phyloP scores from a whole-genome alignment of 1,140 invertebrate species.

The Pseudomyrmex sp. region DNA sequence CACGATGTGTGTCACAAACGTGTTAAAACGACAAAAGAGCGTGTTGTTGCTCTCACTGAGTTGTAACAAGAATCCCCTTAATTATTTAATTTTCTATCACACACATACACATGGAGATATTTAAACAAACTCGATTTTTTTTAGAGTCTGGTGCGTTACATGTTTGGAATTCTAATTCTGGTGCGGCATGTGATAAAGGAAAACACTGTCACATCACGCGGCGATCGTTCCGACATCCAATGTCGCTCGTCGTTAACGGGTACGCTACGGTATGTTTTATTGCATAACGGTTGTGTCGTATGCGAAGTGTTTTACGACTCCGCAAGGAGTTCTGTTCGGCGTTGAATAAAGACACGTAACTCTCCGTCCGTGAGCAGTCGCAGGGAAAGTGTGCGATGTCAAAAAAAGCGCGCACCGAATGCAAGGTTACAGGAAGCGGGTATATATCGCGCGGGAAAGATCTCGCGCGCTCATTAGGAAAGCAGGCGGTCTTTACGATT shows the following conservation, averaged over 20 bases:
- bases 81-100: no score
- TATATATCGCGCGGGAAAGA: conserved; percentile 19
- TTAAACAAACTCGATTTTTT: no score
- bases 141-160: no score
- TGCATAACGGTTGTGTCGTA: conserved; percentile 12
- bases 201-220: conserved; percentile 5
- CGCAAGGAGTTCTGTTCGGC: conserved; percentile 20
- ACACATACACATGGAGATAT: no score
- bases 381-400: conserved; percentile 26
- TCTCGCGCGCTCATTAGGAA: conserved; percentile 16
- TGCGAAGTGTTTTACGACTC: conserved; percentile 42
- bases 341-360: conserved; percentile 29
- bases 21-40: no score
- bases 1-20: no score
- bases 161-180: background rate
- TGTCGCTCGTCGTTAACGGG: conserved; percentile 27
- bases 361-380: conserved; percentile 14
- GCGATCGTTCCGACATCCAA: conserved; percentile 11
- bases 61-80: no score
- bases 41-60: no score
- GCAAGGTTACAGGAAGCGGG: conserved; percentile 42
- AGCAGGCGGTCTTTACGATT: background rate
- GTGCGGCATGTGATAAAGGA: background rate
- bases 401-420: background rate
- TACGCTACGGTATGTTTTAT: conserved; percentile 34